Evolutionary conservation across 1,140 invertebrate species (phyloP), one percentile per base, ranked within the genome.

Genomic region (Pararge aegeria): DNA sequence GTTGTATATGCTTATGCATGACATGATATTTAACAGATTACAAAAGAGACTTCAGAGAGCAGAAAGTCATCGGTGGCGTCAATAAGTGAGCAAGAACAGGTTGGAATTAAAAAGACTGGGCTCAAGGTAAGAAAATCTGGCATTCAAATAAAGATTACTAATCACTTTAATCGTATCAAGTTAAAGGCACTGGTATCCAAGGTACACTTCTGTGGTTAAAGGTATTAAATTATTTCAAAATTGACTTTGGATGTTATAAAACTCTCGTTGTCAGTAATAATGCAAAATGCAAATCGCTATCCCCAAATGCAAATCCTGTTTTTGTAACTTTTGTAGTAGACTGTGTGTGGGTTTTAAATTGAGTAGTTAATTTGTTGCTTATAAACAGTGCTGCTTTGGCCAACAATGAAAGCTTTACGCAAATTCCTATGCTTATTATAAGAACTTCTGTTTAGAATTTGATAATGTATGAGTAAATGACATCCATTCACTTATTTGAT

Each of bases 21-120:
- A 24, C 2, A 24, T 24, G 2, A 4, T 24, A 24, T 54, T 53
- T 55, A 19, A 49, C 62, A 89, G 84, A 53, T 89, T n/a, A 89
- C 85, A 57, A 88, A 88, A 55, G 87, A 89, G 68, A 76, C 82
- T 50, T 75, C 87, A 18, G 87, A 89, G 61, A 88, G 82, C 62
- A 87, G 85, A 73, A 89, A 89, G 55, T 88, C 87, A 16, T 88
- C 87, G 6, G 70, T 88, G 38, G 77, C 85, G 9, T 69, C 77
- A 30, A 68, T 82, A 29, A 75, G 77, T 37, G 83, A 89, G 61
- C 75, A 84, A 65, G 79, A 89, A 69, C 68, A 88, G 61, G 69
- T 78, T 21, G 46, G 74, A 42, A 50, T 89, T 20, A 88, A 84
- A 65, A 89, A 89, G 70, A 70, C 74, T 42, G 74, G 66, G 7